Evolutionary conservation across 35 echinoderm and acorn worm genomes (phyloP).

Genomic region (Heliocidaris tuberculata): DNA sequence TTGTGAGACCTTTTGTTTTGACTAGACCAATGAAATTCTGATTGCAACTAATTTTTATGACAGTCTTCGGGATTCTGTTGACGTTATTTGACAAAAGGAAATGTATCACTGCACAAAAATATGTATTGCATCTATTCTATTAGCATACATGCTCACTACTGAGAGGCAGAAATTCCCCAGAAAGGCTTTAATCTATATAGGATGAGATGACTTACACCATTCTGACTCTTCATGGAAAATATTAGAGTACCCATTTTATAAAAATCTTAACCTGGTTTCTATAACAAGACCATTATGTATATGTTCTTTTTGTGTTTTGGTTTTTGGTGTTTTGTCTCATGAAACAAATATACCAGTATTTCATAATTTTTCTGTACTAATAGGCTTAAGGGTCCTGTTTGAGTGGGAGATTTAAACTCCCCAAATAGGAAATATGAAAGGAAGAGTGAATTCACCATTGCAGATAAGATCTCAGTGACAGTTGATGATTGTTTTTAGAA

Average conservation of each 20-base stretch:
- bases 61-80: not conserved
- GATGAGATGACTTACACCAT: too few species aligned
- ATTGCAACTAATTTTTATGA: not conserved
- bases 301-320: not conserved
- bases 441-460: not conserved
- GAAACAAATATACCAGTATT: not conserved
- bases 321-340: not conserved
- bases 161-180: too few species aligned
- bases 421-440: not conserved
- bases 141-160: too few species aligned
- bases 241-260: too few species aligned
- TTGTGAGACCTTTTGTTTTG: not conserved
- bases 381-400: not conserved
- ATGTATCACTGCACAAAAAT: not conserved
- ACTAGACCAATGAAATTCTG: not conserved
- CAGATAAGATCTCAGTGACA: not conserved
- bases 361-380: not conserved
- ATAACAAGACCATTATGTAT: too few species aligned
- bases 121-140: too few species aligned
- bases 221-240: too few species aligned
- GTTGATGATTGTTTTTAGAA: constrained; percentile 19
- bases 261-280: too few species aligned
- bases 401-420: not conserved
- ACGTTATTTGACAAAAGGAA: not conserved
- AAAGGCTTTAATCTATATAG: too few species aligned